phyloP scores from a whole-genome alignment of 2,888 invertebrate species.

The Ellobium chinense region DNA sequence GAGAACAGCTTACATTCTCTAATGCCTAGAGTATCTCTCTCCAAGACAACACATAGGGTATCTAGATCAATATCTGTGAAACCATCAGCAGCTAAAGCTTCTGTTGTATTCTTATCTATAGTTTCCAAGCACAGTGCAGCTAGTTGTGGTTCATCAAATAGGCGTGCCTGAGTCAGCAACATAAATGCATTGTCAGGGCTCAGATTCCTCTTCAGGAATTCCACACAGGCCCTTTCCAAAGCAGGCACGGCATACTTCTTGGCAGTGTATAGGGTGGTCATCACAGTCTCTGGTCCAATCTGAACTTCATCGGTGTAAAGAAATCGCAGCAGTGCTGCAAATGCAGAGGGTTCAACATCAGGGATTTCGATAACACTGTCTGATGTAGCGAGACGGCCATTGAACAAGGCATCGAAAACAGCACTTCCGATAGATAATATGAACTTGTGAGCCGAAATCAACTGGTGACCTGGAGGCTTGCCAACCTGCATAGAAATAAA shows the following conservation, averaged over 20 bases:
- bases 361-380: conserved; percentile 86
- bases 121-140: conserved; percentile 90
- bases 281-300: conserved; percentile 91
- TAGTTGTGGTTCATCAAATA: conserved; percentile 90
- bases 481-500: conserved; percentile 83
- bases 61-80: conserved; percentile 91
- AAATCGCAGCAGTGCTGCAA: conserved; percentile 86
- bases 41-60: conserved; percentile 87
- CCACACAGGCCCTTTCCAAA: conserved; percentile 90
- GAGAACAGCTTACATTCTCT: conserved; percentile 89
- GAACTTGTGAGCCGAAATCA: conserved; percentile 86
- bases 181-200: conserved; percentile 91
- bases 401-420: conserved; percentile 93
- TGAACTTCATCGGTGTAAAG: conserved; percentile 90
- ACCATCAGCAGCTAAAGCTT: conserved; percentile 88
- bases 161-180: conserved; percentile 86
- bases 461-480: conserved; percentile 82
- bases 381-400: conserved; percentile 81
- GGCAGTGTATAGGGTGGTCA: conserved; percentile 91
- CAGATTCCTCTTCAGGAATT: conserved; percentile 87
- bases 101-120: conserved; percentile 90
- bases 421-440: conserved; percentile 90
- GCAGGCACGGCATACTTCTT: conserved; percentile 93
- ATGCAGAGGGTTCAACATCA: conserved; percentile 91
- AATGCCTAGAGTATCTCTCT: conserved; percentile 88